Evolutionary conservation across 2,113 vertebrate genomes (phyloP).

Genomic region (Phrynocephalus versicolor): DNA sequence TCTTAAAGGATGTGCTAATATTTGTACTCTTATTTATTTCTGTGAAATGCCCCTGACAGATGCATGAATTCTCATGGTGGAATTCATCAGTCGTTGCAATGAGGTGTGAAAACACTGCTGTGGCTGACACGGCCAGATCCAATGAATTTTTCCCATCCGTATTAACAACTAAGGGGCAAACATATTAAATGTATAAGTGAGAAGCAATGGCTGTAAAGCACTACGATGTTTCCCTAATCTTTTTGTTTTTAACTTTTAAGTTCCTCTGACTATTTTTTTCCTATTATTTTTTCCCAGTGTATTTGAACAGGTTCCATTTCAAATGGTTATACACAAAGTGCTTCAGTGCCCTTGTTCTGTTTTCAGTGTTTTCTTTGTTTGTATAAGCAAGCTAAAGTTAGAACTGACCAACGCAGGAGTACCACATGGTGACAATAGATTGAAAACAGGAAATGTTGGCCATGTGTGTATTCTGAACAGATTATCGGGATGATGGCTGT

Average conservation of each 20-base stretch:
- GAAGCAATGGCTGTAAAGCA: background rate
- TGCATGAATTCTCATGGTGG: no score
- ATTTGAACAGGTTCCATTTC: constrained; percentile 33
- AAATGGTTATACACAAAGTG: constrained; percentile 4
- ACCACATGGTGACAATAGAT: constrained; percentile 90
- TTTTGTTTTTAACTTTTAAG: constrained; percentile 12
- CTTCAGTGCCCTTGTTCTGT: constrained; percentile 48
- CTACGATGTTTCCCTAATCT: background rate
- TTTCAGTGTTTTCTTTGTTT: constrained; percentile 76
- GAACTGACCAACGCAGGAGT: constrained; percentile 76
- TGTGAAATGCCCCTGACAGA: no score
- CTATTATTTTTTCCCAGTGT: background rate
- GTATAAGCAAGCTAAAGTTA: constrained; percentile 88
- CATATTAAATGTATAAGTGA: background rate
- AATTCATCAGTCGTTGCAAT: no score
- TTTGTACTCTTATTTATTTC: no score
- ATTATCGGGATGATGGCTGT: constrained; percentile 95
- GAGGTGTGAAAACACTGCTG: no score
- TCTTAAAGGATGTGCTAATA: no score
- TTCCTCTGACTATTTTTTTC: fast-evolving
- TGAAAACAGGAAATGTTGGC: constrained; percentile 98
- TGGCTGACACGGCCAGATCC: no score
- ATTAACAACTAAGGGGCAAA: background rate
- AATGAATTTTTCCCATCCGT: no score
- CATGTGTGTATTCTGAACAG: constrained; percentile 91